Evolutionary conservation across 1,140 invertebrate species (phyloP).

Genomic region (Arion vulgaris): DNA sequence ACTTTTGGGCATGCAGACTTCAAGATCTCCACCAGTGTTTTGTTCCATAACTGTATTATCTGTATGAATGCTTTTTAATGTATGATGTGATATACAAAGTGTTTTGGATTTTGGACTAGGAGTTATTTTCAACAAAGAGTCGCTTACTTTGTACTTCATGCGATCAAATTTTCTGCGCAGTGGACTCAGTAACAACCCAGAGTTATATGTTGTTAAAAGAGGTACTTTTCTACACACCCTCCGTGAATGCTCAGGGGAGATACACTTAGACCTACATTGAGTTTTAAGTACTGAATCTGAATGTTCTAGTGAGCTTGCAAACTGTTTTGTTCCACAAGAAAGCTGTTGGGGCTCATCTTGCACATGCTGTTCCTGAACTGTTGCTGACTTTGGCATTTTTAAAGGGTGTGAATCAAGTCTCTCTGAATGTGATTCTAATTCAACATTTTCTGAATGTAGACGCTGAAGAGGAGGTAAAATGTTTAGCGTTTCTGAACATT

Average conservation of each 20-base stretch:
- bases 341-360: neutral
- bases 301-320: neutral
- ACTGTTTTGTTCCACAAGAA: neutral
- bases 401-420: neutral
- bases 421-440: neutral
- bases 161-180: neutral
- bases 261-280: neutral
- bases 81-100: neutral
- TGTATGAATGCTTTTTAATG: neutral
- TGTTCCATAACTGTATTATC: neutral
- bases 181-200: neutral
- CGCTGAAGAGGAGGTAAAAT: neutral
- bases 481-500: neutral
- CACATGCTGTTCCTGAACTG: neutral
- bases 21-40: neutral
- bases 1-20: neutral
- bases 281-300: neutral
- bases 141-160: conserved; percentile 2
- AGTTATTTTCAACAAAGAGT: neutral
- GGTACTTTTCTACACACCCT: neutral
- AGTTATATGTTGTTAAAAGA: neutral
- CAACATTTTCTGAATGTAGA: neutral
- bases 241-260: neutral
- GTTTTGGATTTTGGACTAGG: neutral
- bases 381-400: neutral